Base-by-base conservation (phyloP, 2,888 invertebrate genomes). In the Sarcophaga variegata region DNA sequence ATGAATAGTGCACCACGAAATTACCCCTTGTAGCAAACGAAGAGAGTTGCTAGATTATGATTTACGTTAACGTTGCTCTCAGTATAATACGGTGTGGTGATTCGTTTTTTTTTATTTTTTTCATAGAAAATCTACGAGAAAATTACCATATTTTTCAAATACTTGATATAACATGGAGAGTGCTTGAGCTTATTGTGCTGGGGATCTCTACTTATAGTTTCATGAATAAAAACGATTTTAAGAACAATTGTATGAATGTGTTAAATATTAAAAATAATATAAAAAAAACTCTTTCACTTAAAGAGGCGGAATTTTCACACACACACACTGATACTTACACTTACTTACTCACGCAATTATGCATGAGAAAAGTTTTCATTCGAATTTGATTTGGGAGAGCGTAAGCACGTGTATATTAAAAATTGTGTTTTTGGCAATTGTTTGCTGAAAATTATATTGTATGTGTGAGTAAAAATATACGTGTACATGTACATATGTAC, bases 111-210 rank as follows among this genome's bases (percentile, higher is more conserved):
- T 37, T 37, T 8, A 10, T 54, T 54, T 54, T 81, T 22, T 78
- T 27, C 60, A 25, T 4, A 62, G 62, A 59, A 82, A 82, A 81
- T 81, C 59, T 71, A 10, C 60, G 79, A 54, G 79, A 60, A 84
- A 84, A 87, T 87, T 84, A 87, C 71, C 84, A 87, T 87, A 76
- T 80, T 84, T 82, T 84, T 79, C 79, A 84, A 84, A 62, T 76
- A 62, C 75, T 81, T 84, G 37, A 84, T 54, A 17, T 54, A 81
- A 66, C 14, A 20, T 67, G 75, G 72, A 83, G 79, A 84, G 87
- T 72, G 37, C 83, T 83, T 81, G 37, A 59, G 37, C 37, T 37
- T 37, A 37, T 37, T 37, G 71, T 78, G 17, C 63, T 63, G 64
- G 49, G n/a, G n/a, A 70, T 76, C 75, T 76, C 75, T 76, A 25